phyloP scores from a whole-genome alignment of 2,888 invertebrate genomes.

The Eueremaeus valkanovi region DNA sequence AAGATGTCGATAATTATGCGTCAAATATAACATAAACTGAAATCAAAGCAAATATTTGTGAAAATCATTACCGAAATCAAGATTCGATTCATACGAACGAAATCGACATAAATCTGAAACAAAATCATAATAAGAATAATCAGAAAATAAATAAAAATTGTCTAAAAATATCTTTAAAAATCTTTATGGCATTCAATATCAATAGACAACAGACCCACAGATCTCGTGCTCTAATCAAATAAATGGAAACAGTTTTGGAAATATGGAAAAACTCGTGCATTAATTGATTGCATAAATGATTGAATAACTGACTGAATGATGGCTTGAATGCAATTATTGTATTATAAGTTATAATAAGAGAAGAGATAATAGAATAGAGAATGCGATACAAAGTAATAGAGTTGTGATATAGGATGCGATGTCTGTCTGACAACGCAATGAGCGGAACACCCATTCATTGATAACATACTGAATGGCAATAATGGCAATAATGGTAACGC shows the following conservation, averaged over 20 bases:
- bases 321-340: neutral
- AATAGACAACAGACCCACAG: no score
- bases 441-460: conserved; percentile 30
- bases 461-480: no score
- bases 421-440: neutral
- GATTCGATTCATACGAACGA: conserved; percentile 7
- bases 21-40: no score
- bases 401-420: conserved; percentile 11
- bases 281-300: neutral
- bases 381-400: neutral
- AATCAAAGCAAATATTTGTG: neutral
- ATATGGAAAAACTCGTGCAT: conserved; percentile 9
- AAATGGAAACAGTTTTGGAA: neutral
- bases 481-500: conserved; percentile 22
- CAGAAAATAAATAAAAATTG: neutral
- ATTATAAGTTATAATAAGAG: neutral
- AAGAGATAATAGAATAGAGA: no score
- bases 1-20: neutral
- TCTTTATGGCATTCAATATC: neutral
- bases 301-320: no score
- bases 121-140: conserved; percentile 1
- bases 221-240: conserved; percentile 13
- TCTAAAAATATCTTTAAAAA: neutral
- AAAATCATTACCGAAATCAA: neutral
- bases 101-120: conserved; percentile 24